Conservation (phyloP, 1,140 invertebrate species). For the Sitophilus oryzae region DNA sequence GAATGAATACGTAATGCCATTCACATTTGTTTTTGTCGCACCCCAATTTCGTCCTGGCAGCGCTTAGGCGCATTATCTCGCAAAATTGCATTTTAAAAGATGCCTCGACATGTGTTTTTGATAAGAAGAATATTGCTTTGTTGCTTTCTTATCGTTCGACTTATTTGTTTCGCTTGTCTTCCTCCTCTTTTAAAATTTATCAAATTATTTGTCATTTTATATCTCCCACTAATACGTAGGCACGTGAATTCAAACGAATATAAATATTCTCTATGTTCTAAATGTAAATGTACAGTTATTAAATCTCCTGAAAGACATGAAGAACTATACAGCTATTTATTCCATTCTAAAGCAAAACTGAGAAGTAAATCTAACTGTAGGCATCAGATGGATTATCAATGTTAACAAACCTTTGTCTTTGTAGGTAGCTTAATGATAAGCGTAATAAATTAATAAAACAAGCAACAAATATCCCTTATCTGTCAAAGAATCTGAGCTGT, state of each 20-base stretch:
- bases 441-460: slow-evolving; percentile 3
- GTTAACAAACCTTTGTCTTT: no score
- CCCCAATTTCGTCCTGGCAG: slow-evolving; percentile 27
- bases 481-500: not conserved
- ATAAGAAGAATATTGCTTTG: slow-evolving; percentile 37
- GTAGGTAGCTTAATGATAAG: not conserved
- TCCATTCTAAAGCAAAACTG: no score
- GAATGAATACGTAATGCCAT: slow-evolving; percentile 42
- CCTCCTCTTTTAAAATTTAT: no score
- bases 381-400: no score
- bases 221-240: no score
- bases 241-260: no score
- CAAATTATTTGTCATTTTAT: no score
- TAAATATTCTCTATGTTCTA: no score
- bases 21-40: slow-evolving; percentile 44
- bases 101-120: slow-evolving; percentile 40
- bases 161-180: not conserved
- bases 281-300: no score
- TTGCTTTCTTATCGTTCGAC: slow-evolving; percentile 26
- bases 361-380: no score
- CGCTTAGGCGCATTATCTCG: slow-evolving; percentile 38
- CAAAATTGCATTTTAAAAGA: slow-evolving; percentile 43
- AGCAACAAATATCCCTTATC: slow-evolving; percentile 6
- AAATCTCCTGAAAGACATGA: no score
- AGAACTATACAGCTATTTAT: no score